Base-by-base conservation (phyloP, 2,113 vertebrate species). In the Phaethon lepturus region DNA sequence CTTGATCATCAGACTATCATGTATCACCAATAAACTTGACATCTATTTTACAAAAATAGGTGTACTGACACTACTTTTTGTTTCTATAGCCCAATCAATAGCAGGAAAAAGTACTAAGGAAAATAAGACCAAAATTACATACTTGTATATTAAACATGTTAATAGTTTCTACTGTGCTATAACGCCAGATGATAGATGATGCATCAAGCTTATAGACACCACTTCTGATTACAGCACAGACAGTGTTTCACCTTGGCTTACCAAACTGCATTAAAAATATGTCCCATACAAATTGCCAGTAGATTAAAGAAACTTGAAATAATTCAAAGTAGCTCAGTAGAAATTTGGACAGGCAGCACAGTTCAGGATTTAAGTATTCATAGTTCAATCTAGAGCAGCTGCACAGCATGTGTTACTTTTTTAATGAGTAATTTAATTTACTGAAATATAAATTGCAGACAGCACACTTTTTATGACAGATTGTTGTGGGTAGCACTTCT, bases 401-500 rank as follows among this genome's bases (percentile, higher is more conserved):
- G 44, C 42, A 74, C 47, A 42, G 52, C n/a, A 67, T 29, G n/a
- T 47, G n/a, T 84, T 56, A 75, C 22, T 33, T 89, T 86, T 72
- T 79, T 28, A 91, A 93, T 64, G 31, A 92, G 58, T 31, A 72
- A 62, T 28, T 60, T 66, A 63, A 89, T 83, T 69, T 53, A 64
- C 49, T 66, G 53, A 79, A 90, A 86, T 66, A 75, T n/a, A 49
- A 92, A 89, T 23, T 91, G 53, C 42, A 95, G 56, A 75, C 79
- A 85, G 56, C 13, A 78, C 52, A 31, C 4, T 68, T 76, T n/a
- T 84, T 76, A 78, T 50, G 66, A 84, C 88, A 95, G 83, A 94
- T 47, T 91, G 83, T 89, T 95, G 63, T 72, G 86, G 80, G 45
- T 95, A 95, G 49, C 73, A 89, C 56, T 95, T 91, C n/a, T 33